Evolutionary conservation across 2,888 invertebrate genomes (phyloP), one percentile per base, ranked within the genome.

Genomic region (Sturmia bella): DNA sequence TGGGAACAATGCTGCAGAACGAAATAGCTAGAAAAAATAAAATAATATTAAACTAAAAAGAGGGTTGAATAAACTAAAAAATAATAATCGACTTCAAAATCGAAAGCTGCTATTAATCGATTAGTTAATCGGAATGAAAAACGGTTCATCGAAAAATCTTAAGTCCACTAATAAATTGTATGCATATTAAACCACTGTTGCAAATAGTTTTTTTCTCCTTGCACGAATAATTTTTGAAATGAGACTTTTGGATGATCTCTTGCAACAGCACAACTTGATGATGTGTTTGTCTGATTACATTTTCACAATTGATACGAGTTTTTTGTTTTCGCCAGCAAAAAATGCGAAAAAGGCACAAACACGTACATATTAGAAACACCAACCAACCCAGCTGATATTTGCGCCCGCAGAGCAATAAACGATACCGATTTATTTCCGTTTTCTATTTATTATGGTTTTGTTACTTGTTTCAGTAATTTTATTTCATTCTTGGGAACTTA

Each of bases 401-500:
- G 78, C 45, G 76, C 77, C 78, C 69, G 78, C 48, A 41, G 52
- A 70, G 78, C 82, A 82, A 82, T 82, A 82, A 82, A 82, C 81
- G 81, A 70, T 73, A 54, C 52, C 81, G 77, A 82, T 82, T 82
- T 82, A 82, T 82, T 69, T 82, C 81, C 52, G 69, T 77, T 81
- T 73, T 61, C 57, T 57, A 32, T 32, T 32, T 32, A 21, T 24
- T 32, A 24, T 54, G 43, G 54, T 13, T 50, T 50, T 15, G n/a
- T 15, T n/a, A 21, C 77, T 75, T 56, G 45, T 66, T 32, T 11
- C 7, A 17, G 7, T 43, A 59, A 59, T 76, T 76, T 68, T 45
- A 59, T 76, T 76, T 69, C 37, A 80, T 84, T 82, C 83, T 78
- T 83, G 80, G 80, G 75, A 83, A 72, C 81, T 83, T 64, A 79